Conservation (phyloP, 1,140 invertebrate species). For the Solen grandis region DNA sequence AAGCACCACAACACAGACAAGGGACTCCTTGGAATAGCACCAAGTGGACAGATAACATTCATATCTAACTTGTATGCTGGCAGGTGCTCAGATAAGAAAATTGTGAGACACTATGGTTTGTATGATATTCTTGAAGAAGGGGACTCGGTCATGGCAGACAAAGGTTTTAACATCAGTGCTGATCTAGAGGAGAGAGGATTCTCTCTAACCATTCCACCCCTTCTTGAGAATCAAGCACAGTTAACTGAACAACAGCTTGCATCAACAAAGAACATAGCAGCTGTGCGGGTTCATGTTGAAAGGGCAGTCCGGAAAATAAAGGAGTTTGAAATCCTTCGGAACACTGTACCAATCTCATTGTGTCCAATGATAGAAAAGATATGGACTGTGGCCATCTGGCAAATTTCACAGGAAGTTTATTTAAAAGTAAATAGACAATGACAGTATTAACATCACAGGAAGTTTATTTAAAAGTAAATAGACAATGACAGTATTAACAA, state of each 20-base stretch:
- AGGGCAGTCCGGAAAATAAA: neutral
- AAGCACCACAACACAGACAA: constrained; percentile 40
- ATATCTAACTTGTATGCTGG: constrained; percentile 5
- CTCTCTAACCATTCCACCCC: constrained; percentile 4
- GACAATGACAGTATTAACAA: too few species aligned
- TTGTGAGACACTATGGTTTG: constrained; percentile 1
- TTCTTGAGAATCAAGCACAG: constrained; percentile 1
- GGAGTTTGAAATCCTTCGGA: neutral
- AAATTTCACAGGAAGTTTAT: constrained; percentile 2
- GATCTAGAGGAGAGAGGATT: neutral
- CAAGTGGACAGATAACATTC: constrained; percentile 6
- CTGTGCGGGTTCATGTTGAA: constrained; percentile 4
- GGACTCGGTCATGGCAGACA: constrained; percentile 22
- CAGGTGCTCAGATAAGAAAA: constrained; percentile 19
- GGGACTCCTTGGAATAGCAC: constrained; percentile 18
- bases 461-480: neutral
- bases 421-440: neutral
- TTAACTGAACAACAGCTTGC: neutral
- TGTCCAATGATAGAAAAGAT: neutral
- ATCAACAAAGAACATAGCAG: neutral
- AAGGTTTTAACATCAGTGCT: constrained; percentile 19
- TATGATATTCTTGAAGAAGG: constrained; percentile 10
- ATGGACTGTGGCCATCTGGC: neutral
- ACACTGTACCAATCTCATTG: neutral
- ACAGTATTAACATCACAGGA: constrained; percentile 14